Conservation (phyloP, 2,888 invertebrate species). For the Allacma fusca region DNA sequence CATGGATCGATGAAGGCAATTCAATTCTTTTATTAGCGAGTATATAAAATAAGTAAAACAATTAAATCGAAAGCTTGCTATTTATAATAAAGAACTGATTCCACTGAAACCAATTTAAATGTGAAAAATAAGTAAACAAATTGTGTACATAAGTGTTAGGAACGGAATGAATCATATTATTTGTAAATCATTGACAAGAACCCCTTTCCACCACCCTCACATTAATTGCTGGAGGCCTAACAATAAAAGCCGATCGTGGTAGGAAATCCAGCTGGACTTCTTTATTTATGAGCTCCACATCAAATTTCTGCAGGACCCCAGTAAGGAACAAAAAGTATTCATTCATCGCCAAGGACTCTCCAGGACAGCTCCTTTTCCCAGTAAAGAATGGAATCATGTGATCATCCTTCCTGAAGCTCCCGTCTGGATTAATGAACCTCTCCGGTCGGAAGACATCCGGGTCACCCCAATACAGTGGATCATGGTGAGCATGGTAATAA, state of each 20-base stretch:
- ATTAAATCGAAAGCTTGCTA: too few relatives aligned
- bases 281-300: constrained; percentile 48
- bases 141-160: too few relatives aligned
- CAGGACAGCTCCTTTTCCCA: constrained; percentile 58
- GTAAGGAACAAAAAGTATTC: constrained; percentile 58
- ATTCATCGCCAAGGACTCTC: constrained; percentile 50
- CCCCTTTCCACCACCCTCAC: too few relatives aligned
- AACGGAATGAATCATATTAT: too few relatives aligned
- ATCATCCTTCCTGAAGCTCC: constrained; percentile 56
- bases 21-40: too few relatives aligned
- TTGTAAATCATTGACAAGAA: too few relatives aligned
- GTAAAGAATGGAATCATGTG: constrained; percentile 60
- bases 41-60: too few relatives aligned
- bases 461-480: constrained; percentile 51
- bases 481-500: constrained; percentile 51
- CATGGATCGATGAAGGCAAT: too few relatives aligned
- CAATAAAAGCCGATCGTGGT: constrained; percentile 53
- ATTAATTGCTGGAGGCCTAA: constrained; percentile 44
- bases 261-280: constrained; percentile 49
- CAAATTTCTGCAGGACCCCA: constrained; percentile 55
- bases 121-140: too few relatives aligned
- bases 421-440: too few relatives aligned
- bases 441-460: constrained; percentile 55
- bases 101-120: too few relatives aligned
- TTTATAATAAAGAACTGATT: too few relatives aligned